Percentiles rank a stretch among this genome's conserved stretches.
phyloP scores from a whole-genome alignment of 2,113 vertebrate genomes.

The Apodemus sylvaticus region DNA sequence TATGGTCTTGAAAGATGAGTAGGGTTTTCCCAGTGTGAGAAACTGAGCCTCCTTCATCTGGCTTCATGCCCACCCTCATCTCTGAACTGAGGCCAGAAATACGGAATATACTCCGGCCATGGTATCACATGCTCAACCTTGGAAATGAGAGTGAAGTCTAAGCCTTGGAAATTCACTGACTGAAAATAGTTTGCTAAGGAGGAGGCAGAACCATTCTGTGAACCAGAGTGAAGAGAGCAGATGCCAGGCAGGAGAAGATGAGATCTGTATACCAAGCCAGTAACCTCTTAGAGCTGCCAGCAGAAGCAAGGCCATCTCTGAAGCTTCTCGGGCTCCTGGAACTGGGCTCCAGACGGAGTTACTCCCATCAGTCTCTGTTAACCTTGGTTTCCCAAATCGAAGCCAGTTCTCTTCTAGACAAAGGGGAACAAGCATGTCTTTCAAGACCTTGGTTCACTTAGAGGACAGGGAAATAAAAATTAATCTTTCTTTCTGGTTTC shows the following conservation, averaged over 20 bases:
- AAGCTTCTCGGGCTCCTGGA: neutral
- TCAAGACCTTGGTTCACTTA: neutral
- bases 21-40: neutral
- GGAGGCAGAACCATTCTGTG: neutral
- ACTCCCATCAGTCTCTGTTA: neutral
- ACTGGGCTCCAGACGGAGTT: neutral
- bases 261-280: neutral
- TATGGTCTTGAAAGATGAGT: neutral
- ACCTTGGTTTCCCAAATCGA: neutral
- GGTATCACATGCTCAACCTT: neutral
- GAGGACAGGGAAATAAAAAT: neutral
- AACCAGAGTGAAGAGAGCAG: neutral
- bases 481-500: neutral
- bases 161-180: neutral
- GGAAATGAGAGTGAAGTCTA: neutral
- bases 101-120: neutral
- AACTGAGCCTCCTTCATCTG: neutral
- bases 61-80: neutral
- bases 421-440: neutral
- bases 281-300: too few species aligned
- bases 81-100: neutral
- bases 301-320: neutral
- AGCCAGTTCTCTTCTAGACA: neutral
- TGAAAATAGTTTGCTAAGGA: neutral
- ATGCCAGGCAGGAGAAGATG: neutral